Evolutionary conservation across 2,797 vertebrate genomes (phyloP), one percentile per base, ranked within the genome.

Genomic region (Gymnopithys bicolor): DNA sequence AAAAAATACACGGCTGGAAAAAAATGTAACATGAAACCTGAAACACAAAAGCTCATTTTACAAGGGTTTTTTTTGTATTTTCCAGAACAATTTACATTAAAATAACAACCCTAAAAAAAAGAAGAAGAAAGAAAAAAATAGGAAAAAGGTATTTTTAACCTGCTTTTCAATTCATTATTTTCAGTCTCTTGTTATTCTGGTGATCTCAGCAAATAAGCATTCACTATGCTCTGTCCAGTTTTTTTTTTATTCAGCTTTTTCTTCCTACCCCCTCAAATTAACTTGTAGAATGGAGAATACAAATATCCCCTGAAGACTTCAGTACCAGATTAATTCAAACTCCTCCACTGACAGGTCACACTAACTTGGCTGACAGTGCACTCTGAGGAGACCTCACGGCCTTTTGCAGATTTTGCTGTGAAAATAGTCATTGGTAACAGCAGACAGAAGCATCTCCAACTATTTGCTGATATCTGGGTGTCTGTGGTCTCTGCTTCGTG

Each of bases 131-230:
- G 39, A 41, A 70, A 62, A 14, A 41, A 41, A 41, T 41, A 41
- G 39, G 6, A 41, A 43, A 43, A 43, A 43, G 7, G 17, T 43
- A 62, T 86, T 94, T 89, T 86, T 67, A 92, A 62, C n/a, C 37
- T 86, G 37, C 9, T 84, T 91, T 91, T 58, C 73, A 68, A 12
- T 80, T 45, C 60, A 18, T 43, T 87, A 56, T 93, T 92, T 88
- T 83, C 6, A 1, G 11, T 60, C 28, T 32, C 11, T 68, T 68
- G 69, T 84, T 59, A 55, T 76, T 89, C 48, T 62, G 49, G 43
- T 86, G 68, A 80, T 84, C 67, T 91, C 92, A 94, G 78, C 27
- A 76, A 93, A 67, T 32, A 82, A 68, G 32, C 32, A 69, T 81
- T 90, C 10, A 19, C 12, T 82, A 17, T n/a, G 7, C 22, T 86